Percentiles rank a stretch among this genome's conserved stretches.
Evolutionary conservation across 2,113 vertebrate species (phyloP).

Genomic region (Dunckerocampus dactyliophorus): DNA sequence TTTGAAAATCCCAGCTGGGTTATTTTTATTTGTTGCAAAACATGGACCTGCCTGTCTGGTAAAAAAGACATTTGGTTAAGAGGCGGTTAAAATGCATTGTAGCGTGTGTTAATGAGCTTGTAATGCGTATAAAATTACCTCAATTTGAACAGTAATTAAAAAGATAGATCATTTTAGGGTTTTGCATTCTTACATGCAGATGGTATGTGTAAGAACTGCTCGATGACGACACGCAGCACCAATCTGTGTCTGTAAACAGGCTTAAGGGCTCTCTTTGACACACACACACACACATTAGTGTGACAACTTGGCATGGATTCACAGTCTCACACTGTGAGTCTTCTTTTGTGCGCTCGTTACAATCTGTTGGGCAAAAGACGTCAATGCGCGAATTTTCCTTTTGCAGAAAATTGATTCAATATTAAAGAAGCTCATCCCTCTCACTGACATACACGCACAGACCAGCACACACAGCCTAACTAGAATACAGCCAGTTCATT

Average conservation of each 20-base stretch:
- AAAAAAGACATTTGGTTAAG: no score
- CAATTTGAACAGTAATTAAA: not conserved
- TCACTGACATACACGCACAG: not conserved
- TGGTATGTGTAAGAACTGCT: not conserved
- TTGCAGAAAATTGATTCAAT: not conserved
- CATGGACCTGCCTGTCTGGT: no score
- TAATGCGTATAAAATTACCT: no score
- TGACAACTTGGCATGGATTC: conserved; percentile 29
- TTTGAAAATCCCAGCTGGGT: no score
- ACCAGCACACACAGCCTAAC: not conserved
- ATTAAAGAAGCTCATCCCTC: not conserved
- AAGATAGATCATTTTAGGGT: not conserved
- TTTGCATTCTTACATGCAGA: not conserved
- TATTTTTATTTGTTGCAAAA: no score
- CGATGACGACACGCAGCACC: conserved; percentile 37
- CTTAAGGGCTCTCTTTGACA: not conserved
- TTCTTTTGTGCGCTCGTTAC: conserved; percentile 27
- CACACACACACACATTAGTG: not conserved
- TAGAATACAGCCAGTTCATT: not conserved
- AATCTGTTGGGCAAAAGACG: conserved; percentile 56
- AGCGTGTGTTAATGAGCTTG: no score
- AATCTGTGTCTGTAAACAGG: conserved; percentile 35
- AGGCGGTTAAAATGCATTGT: no score
- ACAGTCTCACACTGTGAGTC: conserved; percentile 19
- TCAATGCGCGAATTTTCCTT: conserved; percentile 60